Conservation (phyloP, 2,113 vertebrate species). For the Atlantisia rogersi region DNA sequence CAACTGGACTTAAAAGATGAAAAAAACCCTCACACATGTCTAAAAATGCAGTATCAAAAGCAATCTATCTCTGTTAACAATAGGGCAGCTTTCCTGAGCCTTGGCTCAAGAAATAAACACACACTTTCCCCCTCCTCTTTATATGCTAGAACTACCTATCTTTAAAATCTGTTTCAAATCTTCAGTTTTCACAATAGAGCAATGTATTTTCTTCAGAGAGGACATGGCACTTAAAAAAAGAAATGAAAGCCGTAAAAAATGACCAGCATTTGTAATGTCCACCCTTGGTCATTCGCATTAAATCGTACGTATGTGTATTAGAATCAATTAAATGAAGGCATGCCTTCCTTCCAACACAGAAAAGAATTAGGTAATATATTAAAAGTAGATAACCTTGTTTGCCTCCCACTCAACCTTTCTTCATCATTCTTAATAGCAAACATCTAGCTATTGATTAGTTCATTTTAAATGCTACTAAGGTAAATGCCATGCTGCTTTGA, state of each 20-base stretch:
- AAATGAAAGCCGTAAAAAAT: not conserved
- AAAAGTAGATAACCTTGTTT: constrained; percentile 65
- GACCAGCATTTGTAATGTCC: not conserved
- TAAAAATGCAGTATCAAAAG: not conserved
- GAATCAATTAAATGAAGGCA: not conserved
- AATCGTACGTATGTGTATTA: not conserved
- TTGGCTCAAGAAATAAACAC: not conserved
- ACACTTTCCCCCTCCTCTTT: not conserved
- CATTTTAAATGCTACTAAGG: constrained; percentile 57
- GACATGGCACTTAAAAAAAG: not conserved
- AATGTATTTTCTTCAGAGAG: not conserved
- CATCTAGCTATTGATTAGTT: constrained; percentile 63
- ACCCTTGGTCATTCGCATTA: not conserved
- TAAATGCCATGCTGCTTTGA: constrained; percentile 71
- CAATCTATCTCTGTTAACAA: not conserved
- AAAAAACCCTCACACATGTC: not conserved
- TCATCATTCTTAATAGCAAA: constrained; percentile 62
- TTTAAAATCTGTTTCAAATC: not conserved
- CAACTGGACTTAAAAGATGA: not conserved
- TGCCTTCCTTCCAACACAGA: not conserved
- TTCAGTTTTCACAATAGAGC: not conserved
- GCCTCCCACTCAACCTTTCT: constrained; percentile 62
- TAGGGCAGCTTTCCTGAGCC: not conserved
- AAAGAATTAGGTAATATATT: constrained; percentile 51
- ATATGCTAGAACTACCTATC: not conserved